Base-by-base conservation (phyloP, 2,888 invertebrate species). In the Agriopis aurantiaria region DNA sequence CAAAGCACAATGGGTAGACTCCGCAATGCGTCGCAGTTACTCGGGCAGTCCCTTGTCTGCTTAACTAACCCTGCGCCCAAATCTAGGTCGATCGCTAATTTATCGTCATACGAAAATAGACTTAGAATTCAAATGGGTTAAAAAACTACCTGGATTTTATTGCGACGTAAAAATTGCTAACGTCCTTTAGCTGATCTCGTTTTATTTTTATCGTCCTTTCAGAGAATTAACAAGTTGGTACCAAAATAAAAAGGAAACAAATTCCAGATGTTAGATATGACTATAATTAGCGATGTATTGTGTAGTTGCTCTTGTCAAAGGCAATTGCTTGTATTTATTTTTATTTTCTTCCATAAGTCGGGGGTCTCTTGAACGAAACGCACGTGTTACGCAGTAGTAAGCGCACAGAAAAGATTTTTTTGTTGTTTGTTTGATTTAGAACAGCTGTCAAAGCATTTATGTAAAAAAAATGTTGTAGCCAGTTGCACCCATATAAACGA, bases 11-110 rank as follows among this genome's bases (percentile, higher is more conserved):
- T 85, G 80, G 59, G 52, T 23, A 11, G 82, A 70, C 82, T 82
- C 85, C 89, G 90, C 90, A 90, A 76, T 90, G 90, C 89, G 90
- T 77, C 87, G 83, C 77, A 80, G 80, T 86, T 82, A 85, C 85
- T 83, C 81, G 83, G 77, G 79, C 80, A 76, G 78, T 75, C 80
- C 75, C 72, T 75, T 73, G 77, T n/a, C 73, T 41, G 41, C 17
- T 41, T 85, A 86, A 87, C 83, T 85, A 81, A 85, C 59, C 65
- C 63, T 51, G 3, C 62, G 23, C 53, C 45, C 41, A 56, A 62
- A 62, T 59, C 59, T 66, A 66, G 63, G 45, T 23, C 63, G 67
- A 57, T 69, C 17, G 23, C 64, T 69, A 80, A 82, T 82, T 82
- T 82, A 78, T 80, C 73, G 77, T 74, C 72, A 79, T 77, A 73